Conservation (phyloP, 2,888 invertebrate genomes). For the Hyposoter dolosus region DNA sequence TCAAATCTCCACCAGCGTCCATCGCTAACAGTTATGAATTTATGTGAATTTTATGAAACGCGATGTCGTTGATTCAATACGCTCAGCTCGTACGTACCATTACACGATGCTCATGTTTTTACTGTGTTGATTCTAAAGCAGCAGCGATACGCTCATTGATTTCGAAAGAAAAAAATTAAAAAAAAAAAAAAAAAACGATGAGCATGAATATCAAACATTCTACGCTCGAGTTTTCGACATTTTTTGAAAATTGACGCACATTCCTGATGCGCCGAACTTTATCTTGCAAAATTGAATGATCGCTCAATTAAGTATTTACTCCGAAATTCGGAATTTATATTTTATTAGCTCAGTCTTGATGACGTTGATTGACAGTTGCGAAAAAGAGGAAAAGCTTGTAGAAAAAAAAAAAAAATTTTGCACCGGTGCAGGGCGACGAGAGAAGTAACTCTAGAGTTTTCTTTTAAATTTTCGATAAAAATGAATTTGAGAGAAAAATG, state of each 20-base stretch:
- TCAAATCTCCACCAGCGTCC: neutral
- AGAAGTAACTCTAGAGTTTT: neutral
- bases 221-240: neutral
- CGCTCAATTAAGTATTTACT: neutral
- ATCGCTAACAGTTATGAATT: constrained; percentile 1
- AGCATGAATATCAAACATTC: neutral
- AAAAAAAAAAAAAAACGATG: too few relatives aligned
- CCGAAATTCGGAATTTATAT: neutral
- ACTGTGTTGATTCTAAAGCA: neutral
- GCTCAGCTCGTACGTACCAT: constrained; percentile 18
- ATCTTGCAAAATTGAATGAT: neutral
- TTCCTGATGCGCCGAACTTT: neutral
- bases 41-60: constrained; percentile 29
- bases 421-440: neutral
- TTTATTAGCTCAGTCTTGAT: neutral
- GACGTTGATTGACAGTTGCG: neutral
- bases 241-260: neutral
- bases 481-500: neutral
- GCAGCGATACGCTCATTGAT: neutral
- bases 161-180: too few relatives aligned
- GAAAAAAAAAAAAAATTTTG: neutral
- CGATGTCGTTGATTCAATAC: constrained; percentile 30
- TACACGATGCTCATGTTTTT: constrained; percentile 26
- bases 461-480: too few relatives aligned
- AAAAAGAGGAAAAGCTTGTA: neutral